Evolutionary conservation across 1,140 invertebrate genomes (phyloP).

Genomic region (Drosophila paulistorum): DNA sequence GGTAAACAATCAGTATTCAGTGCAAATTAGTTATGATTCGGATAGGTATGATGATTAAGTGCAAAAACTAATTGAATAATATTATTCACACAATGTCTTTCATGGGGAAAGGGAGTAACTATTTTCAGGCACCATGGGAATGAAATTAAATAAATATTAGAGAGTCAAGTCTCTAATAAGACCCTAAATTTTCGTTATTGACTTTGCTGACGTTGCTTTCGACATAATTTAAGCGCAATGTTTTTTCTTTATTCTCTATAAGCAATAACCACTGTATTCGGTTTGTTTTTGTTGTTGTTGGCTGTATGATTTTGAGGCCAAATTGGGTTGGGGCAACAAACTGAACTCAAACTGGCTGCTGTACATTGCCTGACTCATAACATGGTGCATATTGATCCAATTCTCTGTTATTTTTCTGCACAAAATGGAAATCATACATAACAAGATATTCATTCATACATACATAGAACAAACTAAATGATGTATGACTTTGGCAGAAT

Average conservation of each 20-base stretch:
- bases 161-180: no score
- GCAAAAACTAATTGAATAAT: no score
- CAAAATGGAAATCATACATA: conserved; percentile 36
- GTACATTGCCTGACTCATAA: conserved; percentile 58
- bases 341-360: conserved; percentile 38
- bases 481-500: conserved; percentile 50
- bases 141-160: no score
- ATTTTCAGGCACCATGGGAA: no score
- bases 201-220: no score
- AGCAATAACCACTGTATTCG: conserved; percentile 43
- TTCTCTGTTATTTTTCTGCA: conserved; percentile 49
- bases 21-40: not conserved
- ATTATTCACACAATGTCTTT: no score
- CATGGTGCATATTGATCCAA: conserved; percentile 59
- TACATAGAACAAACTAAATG: conserved; percentile 36
- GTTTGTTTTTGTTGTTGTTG: conserved; percentile 37
- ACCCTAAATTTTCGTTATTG: no score
- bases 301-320: conserved; percentile 55
- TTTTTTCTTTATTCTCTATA: not conserved
- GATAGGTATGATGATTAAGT: not conserved
- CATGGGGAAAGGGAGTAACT: no score
- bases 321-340: conserved; percentile 48
- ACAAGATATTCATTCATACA: conserved; percentile 6
- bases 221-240: no score
- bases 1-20: not conserved